Evolutionary conservation across 2,888 invertebrate species (phyloP).

Genomic region (Pristionchus fissidentatus): DNA sequence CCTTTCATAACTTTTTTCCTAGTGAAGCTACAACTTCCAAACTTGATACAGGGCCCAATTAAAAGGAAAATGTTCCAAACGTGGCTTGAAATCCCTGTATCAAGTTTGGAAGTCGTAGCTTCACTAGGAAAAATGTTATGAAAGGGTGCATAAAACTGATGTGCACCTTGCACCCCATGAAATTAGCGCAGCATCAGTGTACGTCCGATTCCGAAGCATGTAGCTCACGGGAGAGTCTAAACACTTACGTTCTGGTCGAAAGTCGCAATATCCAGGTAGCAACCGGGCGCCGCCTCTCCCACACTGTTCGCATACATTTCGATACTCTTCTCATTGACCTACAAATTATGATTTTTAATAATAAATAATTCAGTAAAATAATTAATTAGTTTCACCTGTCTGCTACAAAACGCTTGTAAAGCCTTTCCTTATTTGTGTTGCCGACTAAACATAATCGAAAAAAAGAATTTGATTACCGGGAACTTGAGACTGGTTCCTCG

Average conservation of each 20-base stretch:
- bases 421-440: not conserved
- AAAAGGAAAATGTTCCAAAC: too few species aligned
- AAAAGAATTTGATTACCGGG: slow-evolving; percentile 56
- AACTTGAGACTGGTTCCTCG: slow-evolving; percentile 88
- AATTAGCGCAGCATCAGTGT: too few species aligned
- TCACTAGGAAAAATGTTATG: too few species aligned
- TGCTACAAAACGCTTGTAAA: not conserved
- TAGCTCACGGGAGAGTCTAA: slow-evolving; percentile 5
- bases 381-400: not conserved
- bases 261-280: slow-evolving; percentile 72
- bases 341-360: not conserved
- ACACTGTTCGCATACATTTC: slow-evolving; percentile 60
- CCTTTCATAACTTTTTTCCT: too few species aligned
- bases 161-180: too few species aligned
- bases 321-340: slow-evolving; percentile 71
- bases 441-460: not conserved
- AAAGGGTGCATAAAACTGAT: too few species aligned
- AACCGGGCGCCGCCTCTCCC: slow-evolving; percentile 65
- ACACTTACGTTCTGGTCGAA: slow-evolving; percentile 53
- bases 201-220: too few species aligned
- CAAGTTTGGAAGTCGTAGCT: too few species aligned
- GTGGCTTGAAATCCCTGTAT: too few species aligned
- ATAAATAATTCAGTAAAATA: not conserved
- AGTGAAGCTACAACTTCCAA: too few species aligned
- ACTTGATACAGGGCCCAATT: too few species aligned